Evolutionary conservation across 92 coral and sea anemone genomes (phyloP).

Genomic region (Epizoanthus illoricatus): DNA sequence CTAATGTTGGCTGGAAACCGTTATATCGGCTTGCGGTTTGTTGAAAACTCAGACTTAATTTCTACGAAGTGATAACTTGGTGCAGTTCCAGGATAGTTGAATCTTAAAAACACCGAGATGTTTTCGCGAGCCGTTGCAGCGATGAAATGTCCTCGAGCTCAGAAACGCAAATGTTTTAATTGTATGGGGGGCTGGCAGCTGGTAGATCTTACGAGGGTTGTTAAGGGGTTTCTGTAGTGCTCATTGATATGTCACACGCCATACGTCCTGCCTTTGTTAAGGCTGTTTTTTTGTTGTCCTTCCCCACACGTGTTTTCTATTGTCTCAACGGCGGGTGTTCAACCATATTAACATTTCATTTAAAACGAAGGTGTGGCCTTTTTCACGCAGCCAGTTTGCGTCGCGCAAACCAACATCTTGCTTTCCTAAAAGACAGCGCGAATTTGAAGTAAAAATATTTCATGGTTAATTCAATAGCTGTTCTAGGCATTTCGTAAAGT

Average conservation of each 20-base stretch:
- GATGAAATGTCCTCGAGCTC: slow-evolving; percentile 84
- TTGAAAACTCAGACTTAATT: slow-evolving; percentile 15
- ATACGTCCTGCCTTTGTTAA: slow-evolving; percentile 95
- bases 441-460: slow-evolving; percentile 16
- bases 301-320: slow-evolving; percentile 95
- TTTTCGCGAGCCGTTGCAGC: slow-evolving; percentile 84
- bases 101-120: slow-evolving; percentile 64
- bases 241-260: slow-evolving; percentile 99
- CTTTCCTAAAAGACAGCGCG: not conserved
- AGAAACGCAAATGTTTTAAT: slow-evolving; percentile 99
- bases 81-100: slow-evolving; percentile 12
- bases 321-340: slow-evolving; percentile 88
- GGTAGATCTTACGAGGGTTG: slow-evolving; percentile 82
- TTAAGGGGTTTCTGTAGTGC: slow-evolving; percentile 90
- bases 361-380: slow-evolving; percentile 66
- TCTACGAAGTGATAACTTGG: slow-evolving; percentile 17
- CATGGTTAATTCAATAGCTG: not conserved
- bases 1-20: slow-evolving; percentile 52
- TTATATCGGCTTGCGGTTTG: slow-evolving; percentile 45
- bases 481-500: not conserved
- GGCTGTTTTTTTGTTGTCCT: slow-evolving; percentile 91
- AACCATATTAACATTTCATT: slow-evolving; percentile 89
- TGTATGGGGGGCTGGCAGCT: slow-evolving; percentile 77
- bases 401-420: slow-evolving; percentile 41
- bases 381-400: slow-evolving; percentile 29